Percentiles rank a stretch among this genome's conserved stretches.
Evolutionary conservation across 2,888 invertebrate species (phyloP).

Genomic region (Steromphala cineraria): DNA sequence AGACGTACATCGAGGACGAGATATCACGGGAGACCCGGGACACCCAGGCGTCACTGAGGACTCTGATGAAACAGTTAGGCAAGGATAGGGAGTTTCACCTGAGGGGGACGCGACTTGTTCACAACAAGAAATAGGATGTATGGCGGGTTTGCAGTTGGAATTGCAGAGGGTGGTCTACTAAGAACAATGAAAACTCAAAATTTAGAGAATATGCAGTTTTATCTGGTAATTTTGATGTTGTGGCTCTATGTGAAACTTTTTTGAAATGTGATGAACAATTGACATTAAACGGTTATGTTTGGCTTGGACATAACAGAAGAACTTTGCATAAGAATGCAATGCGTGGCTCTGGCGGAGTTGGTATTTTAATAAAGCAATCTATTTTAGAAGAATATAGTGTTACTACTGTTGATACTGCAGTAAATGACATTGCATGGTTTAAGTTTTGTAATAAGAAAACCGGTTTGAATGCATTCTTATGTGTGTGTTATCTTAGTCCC

Average conservation of each 20-base stretch:
- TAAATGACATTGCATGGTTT: slow-evolving; percentile 14
- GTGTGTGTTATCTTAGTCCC: slow-evolving; percentile 23
- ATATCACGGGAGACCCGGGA: too few species aligned
- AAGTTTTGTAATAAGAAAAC: not conserved
- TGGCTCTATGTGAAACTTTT: slow-evolving; percentile 16
- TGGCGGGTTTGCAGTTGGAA: too few species aligned
- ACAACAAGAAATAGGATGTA: too few species aligned
- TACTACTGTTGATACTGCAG: slow-evolving; percentile 14
- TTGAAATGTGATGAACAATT: not conserved
- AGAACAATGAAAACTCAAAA: not conserved
- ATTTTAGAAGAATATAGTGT: not conserved
- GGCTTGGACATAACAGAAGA: slow-evolving; percentile 23
- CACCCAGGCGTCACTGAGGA: too few species aligned
- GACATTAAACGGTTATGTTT: slow-evolving; percentile 11
- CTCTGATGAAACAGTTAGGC: too few species aligned
- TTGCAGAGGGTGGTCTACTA: too few species aligned
- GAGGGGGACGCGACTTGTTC: too few species aligned
- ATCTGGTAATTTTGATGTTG: not conserved
- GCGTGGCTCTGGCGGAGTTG: slow-evolving; percentile 26
- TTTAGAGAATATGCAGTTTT: not conserved
- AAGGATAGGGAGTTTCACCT: too few species aligned
- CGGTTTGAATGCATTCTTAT: not conserved
- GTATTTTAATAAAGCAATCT: slow-evolving; percentile 10
- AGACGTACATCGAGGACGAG: not conserved
- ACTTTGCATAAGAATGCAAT: slow-evolving; percentile 15